phyloP scores from a whole-genome alignment of 2,797 vertebrate genomes.

The Oceanodroma leucorhoa region DNA sequence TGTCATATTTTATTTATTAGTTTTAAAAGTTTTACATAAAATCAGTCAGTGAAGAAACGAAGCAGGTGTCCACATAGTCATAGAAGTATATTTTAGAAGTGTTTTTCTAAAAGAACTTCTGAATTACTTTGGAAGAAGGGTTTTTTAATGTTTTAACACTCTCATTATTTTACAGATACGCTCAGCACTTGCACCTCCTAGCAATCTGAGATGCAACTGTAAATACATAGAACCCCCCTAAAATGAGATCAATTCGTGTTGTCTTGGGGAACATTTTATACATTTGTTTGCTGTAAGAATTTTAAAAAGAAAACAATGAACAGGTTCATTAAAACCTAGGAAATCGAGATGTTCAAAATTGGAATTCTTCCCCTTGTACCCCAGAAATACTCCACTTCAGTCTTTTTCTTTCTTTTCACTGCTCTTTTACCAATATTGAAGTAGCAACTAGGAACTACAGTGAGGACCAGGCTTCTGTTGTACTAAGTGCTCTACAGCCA shows the following conservation, averaged over 20 bases:
- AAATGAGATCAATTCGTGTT: neutral
- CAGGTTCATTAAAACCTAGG: neutral
- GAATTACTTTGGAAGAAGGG: neutral
- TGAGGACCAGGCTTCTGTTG: neutral
- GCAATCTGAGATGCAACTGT: neutral
- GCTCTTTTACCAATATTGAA: neutral
- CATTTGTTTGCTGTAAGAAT: neutral
- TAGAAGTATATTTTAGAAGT: neutral
- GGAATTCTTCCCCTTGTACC: neutral
- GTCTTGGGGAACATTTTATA: neutral
- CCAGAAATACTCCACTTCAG: neutral
- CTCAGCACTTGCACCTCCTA: neutral
- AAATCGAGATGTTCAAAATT: neutral
- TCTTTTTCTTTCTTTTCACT: neutral
- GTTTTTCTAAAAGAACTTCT: neutral
- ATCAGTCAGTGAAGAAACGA: neutral
- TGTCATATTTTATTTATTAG: conserved; percentile 5
- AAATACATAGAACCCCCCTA: neutral
- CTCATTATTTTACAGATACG: neutral
- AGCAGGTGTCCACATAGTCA: neutral
- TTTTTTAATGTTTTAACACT: neutral
- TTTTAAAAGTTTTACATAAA: neutral
- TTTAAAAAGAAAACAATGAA: neutral
- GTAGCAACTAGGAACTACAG: neutral
- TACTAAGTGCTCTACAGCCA: neutral